phyloP scores from a whole-genome alignment of 2,797 vertebrate genomes.

The Limnodromus scolopaceus region DNA sequence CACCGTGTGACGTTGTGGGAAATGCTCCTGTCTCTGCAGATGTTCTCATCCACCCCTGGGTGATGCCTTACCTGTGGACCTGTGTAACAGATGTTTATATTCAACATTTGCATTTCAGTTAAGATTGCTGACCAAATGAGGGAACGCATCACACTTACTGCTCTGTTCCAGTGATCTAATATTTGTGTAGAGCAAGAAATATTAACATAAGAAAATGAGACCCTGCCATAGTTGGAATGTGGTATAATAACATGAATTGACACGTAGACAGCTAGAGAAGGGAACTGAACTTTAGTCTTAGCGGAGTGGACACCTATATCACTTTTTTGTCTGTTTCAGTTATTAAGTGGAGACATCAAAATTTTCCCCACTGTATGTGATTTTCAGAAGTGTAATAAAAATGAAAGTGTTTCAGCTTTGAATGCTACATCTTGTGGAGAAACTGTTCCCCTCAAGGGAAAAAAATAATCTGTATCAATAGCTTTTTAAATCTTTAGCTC shows the following conservation, averaged over 20 bases:
- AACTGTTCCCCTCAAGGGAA: not conserved
- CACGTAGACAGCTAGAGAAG: not conserved
- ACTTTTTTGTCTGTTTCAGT: not conserved
- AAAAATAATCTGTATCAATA: not conserved
- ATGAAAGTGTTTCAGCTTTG: not conserved
- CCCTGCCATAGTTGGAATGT: not conserved
- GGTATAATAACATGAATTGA: not conserved
- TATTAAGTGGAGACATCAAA: not conserved
- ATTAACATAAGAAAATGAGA: not conserved
- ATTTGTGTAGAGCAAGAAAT: not conserved
- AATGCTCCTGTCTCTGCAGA: not conserved
- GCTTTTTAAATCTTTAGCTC: not conserved
- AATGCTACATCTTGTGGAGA: not conserved
- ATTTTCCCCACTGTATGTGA: not conserved
- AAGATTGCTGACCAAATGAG: not conserved
- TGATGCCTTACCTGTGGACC: not conserved
- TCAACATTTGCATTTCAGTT: not conserved
- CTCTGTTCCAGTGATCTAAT: not conserved
- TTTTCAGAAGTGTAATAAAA: not conserved
- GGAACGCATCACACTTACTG: not conserved
- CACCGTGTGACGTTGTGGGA: accelerated
- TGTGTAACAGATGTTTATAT: not conserved
- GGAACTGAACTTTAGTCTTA: not conserved
- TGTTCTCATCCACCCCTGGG: not conserved
- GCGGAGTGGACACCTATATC: not conserved